Base-by-base conservation (phyloP, 2,888 invertebrate genomes). In the Eristalis arbustorum region DNA sequence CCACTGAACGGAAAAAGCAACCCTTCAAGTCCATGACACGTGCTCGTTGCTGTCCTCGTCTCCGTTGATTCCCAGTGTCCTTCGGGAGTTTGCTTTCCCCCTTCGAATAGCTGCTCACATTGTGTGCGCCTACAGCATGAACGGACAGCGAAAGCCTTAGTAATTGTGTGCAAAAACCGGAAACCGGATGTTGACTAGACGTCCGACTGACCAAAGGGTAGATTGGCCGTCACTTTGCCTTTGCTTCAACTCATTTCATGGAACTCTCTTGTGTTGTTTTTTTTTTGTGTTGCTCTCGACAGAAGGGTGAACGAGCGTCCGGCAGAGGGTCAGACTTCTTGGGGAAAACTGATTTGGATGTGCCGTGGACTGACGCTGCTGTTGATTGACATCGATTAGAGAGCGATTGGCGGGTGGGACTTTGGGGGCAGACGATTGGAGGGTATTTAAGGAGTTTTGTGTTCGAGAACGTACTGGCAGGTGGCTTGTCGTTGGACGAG, bases 161-260 rank as follows among this genome's bases (percentile, higher is more conserved):
- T 77, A 73, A 69, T 73, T 59, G 80, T 69, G 68, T 77, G 76
- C 49, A 69, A 64, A 68, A 69, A 80, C 80, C 63, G 76, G 80
- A 80, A 84, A 11, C 79, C 61, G 84, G 80, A 81, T 77, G 84
- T 85, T 61, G 76, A 81, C 76, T 85, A 85, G 76, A 81, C 80
- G 68, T 81, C 68, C 76, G 80, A 28, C 68, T 72, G 23, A 63
- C 59, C 76, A 57, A 49, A 49, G 77, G 84, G 80, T 85, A 69
- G 76, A 56, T 81, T 49, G 66, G 64, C 84, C 64, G 73, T 73
- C 80, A 77, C 61, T 49, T 78, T 40, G 67, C 67, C 49, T 64
- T 73, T 28, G 49, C 72, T 62, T 66, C 42, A 49, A 18, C 5
- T 18, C 6, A 34, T 10, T 34, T 13, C 37, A 37, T 34, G 2